Conservation (phyloP, 2,797 vertebrate genomes). For the Sebastes umbrosus region DNA sequence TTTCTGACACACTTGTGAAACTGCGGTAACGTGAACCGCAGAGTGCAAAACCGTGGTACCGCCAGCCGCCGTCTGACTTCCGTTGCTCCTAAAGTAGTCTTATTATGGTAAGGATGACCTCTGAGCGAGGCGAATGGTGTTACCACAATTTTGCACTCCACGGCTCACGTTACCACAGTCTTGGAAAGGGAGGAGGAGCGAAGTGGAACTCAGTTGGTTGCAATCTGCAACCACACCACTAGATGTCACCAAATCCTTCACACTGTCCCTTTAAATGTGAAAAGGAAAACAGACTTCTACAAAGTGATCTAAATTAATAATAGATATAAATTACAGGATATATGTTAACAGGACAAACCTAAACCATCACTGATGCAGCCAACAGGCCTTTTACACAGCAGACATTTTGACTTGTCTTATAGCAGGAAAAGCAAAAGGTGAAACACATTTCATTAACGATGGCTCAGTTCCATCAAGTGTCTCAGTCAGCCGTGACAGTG, state of each 20-base stretch:
- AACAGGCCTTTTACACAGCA: background rate
- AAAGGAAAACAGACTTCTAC: background rate
- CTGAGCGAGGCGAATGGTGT: fast-evolving
- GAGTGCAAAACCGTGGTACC: too few species aligned
- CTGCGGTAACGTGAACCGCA: too few species aligned
- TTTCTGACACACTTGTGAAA: fast-evolving
- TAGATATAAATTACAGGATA: background rate
- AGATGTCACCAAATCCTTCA: too few species aligned
- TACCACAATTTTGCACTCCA: fast-evolving
- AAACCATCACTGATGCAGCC: background rate
- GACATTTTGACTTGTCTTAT: background rate
- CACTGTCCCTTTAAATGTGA: background rate
- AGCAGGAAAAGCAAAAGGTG: background rate
- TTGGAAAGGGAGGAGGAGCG: too few species aligned
- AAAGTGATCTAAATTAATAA: background rate
- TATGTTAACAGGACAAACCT: background rate
- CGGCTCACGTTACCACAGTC: too few species aligned
- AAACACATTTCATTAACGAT: background rate
- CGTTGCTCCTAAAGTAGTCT: too few species aligned
- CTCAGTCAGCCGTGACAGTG: background rate
- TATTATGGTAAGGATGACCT: too few species aligned
- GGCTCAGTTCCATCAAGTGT: background rate
- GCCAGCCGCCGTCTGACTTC: too few species aligned
- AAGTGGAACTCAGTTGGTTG: too few species aligned
- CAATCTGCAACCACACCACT: too few species aligned